Conservation (phyloP, 1,140 invertebrate species). For the Spodoptera frugiperda region DNA sequence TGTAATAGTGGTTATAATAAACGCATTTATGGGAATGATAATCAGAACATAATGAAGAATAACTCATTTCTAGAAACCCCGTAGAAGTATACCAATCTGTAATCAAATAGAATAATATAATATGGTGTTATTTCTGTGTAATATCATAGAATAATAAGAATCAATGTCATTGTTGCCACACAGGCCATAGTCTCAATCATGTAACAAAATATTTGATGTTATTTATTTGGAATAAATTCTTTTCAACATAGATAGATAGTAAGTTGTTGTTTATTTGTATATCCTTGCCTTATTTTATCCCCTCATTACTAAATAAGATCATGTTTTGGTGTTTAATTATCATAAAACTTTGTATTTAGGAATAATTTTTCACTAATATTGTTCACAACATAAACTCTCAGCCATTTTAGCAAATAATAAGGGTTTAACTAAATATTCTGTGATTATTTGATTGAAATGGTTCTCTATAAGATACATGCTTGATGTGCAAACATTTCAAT, state of each 20-base stretch:
- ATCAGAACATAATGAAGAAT: neutral
- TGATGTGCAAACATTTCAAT: neutral
- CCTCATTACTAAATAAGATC: no score
- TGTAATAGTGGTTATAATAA: no score
- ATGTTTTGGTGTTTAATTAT: no score
- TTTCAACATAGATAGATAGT: constrained; percentile 3
- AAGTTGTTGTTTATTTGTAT: neutral
- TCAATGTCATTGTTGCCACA: neutral
- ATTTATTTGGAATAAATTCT: constrained; percentile 37
- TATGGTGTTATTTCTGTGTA: constrained; percentile 25
- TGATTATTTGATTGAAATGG: no score
- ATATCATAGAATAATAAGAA: constrained; percentile 18
- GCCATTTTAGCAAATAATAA: no score
- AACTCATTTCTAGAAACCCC: neutral
- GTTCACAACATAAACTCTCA: no score
- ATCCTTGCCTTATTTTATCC: neutral
- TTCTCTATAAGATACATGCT: no score
- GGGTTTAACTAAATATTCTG: no score
- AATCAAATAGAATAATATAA: constrained; percentile 27
- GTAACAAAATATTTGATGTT: constrained; percentile 35
- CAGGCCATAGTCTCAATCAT: constrained; percentile 31
- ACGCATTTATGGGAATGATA: no score
- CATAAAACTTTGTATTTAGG: no score
- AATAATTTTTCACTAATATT: no score
- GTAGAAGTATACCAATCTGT: neutral